Evolutionary conservation across 2,113 vertebrate species (phyloP).

Genomic region (Halcyon malimbica): DNA sequence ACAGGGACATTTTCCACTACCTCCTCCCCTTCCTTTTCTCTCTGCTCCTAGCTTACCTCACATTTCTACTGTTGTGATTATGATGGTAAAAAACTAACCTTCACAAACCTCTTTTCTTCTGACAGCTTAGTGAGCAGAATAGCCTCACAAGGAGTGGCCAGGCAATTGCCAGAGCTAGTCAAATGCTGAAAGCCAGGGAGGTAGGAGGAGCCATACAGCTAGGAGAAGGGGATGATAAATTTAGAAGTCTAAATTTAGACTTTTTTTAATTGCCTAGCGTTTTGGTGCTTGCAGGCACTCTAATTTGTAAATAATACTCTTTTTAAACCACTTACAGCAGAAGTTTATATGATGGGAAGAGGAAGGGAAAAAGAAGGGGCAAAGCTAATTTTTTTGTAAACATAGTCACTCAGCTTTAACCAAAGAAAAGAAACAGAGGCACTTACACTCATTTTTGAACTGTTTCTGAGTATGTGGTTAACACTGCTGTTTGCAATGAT

Average conservation of each 20-base stretch:
- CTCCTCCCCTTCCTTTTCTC: neutral
- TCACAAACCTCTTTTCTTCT: neutral
- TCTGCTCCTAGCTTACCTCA: neutral
- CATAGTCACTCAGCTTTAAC: neutral
- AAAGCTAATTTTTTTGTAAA: neutral
- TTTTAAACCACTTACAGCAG: neutral
- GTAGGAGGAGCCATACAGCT: neutral
- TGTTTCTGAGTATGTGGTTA: neutral
- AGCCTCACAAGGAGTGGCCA: neutral
- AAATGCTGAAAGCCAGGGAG: neutral
- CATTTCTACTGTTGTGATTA: neutral
- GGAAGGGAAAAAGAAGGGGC: neutral
- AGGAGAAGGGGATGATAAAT: neutral
- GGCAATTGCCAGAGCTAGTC: neutral
- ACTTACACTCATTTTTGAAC: neutral
- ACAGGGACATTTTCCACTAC: neutral
- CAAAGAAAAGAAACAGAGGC: neutral
- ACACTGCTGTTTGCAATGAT: neutral
- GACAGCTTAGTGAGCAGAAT: neutral
- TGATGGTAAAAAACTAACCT: neutral
- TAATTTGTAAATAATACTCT: neutral
- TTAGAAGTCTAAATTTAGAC: slow-evolving; percentile 35
- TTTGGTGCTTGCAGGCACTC: neutral
- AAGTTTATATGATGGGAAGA: neutral
- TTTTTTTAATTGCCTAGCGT: neutral